These are phyloP conservation scores for Cyanoliseus patagonus DNA, from an alignment of 2,113 vertebrate species.

Conservation along the genomic window DNA sequence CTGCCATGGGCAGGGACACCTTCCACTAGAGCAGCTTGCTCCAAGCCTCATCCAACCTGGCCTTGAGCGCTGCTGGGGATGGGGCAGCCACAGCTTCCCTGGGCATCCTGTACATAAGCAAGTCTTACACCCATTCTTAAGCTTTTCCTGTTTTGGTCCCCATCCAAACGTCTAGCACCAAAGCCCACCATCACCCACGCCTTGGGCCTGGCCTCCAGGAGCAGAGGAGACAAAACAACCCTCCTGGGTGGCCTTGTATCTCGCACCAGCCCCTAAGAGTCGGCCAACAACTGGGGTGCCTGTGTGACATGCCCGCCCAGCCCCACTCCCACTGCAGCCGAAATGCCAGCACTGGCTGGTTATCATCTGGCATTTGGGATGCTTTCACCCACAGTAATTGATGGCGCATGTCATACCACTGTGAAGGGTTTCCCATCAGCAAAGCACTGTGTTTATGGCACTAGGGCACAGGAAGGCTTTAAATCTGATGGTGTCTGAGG, in stretches of 20 bases:
- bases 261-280: not conserved
- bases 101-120: not conserved
- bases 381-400: not conserved
- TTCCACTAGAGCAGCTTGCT: not conserved
- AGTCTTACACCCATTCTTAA: not conserved
- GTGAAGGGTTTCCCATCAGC: not conserved
- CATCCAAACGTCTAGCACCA: not conserved
- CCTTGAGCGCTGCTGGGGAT: not conserved
- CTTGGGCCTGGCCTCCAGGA: not conserved
- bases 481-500: not conserved
- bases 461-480: not conserved
- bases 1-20: not conserved
- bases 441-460: not conserved
- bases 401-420: not conserved
- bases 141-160: not conserved
- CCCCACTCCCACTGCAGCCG: accelerated
- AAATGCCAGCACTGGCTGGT: accelerated
- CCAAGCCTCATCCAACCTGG: not conserved
- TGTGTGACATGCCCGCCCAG: accelerated
- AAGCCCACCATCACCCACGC: not conserved
- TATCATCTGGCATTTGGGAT: not conserved
- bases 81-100: not conserved
- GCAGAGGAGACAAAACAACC: not conserved
- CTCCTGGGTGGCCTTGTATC: not conserved
- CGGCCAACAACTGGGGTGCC: accelerated